These are phyloP conservation scores for Tokudaia tokunoshimensis DNA, from an alignment of 2,797 vertebrate genomes.

Conservation along the genomic window DNA sequence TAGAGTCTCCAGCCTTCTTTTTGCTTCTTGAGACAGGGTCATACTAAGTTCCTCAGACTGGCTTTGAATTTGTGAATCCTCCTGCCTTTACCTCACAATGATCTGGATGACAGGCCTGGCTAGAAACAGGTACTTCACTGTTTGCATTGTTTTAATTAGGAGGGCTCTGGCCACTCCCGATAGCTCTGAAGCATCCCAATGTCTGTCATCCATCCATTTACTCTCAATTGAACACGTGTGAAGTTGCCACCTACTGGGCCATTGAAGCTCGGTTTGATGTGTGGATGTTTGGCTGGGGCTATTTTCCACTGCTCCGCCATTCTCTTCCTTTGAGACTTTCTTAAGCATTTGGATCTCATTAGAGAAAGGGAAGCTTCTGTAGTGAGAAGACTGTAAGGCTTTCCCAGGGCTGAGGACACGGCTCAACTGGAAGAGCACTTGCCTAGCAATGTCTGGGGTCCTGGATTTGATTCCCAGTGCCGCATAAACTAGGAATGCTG, in stretches of 20 bases:
- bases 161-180: not conserved
- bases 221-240: slow-evolving; percentile 29
- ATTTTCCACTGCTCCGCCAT: not conserved
- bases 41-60: not conserved
- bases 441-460: not conserved
- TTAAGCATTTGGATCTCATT: not conserved
- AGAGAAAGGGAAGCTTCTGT: not conserved
- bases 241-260: not conserved
- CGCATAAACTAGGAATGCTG: not conserved
- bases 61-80: not conserved
- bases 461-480: not conserved
- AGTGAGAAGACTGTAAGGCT: not conserved
- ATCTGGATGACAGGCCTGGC: not conserved
- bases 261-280: slow-evolving; percentile 1
- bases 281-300: not conserved
- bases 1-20: not conserved
- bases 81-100: not conserved
- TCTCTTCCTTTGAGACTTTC: not conserved
- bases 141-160: not conserved
- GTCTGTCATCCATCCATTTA: not conserved
- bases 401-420: not conserved
- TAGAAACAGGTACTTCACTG: not conserved
- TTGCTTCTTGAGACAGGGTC: not conserved
- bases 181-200: no score
- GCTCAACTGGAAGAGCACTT: not conserved